Evolutionary conservation across 2,113 vertebrate genomes (phyloP).

Genomic region (Colaptes auratus): DNA sequence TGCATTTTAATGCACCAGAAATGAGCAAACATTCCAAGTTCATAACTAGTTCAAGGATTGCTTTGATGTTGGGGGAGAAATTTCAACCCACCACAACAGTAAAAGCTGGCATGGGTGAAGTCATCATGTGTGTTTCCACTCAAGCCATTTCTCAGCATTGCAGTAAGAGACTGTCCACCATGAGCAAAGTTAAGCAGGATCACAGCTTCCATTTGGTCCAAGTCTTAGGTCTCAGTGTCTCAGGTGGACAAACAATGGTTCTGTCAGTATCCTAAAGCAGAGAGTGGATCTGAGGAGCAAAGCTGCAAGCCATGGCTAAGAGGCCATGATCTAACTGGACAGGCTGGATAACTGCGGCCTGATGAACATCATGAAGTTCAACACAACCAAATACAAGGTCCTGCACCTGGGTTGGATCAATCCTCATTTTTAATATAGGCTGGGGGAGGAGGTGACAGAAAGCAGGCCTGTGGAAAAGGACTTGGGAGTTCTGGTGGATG

Average conservation of each 20-base stretch:
- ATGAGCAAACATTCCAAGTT: not conserved
- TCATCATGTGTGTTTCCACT: not conserved
- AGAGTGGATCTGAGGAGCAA: not conserved
- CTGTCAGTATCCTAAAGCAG: not conserved
- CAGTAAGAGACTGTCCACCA: not conserved
- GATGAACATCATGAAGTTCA: too few species aligned
- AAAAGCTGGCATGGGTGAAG: not conserved
- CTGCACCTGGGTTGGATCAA: too few species aligned
- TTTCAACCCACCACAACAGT: not conserved
- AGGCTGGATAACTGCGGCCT: too few species aligned
- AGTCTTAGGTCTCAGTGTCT: not conserved
- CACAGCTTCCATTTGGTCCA: not conserved
- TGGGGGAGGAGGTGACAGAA: too few species aligned
- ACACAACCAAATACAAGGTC: too few species aligned
- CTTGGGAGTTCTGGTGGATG: too few species aligned
- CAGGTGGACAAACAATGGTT: not conserved
- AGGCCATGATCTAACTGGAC: not conserved
- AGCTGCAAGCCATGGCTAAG: not conserved
- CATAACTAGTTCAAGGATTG: not conserved
- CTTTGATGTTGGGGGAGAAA: not conserved
- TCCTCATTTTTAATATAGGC: too few species aligned
- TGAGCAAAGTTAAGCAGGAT: not conserved
- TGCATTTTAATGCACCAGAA: not conserved
- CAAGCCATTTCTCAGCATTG: not conserved
- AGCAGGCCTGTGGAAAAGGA: too few species aligned